These are phyloP conservation scores for Pteronotus mesoamericanus DNA, from an alignment of 2,797 vertebrate species.

Conservation along the genomic window DNA sequence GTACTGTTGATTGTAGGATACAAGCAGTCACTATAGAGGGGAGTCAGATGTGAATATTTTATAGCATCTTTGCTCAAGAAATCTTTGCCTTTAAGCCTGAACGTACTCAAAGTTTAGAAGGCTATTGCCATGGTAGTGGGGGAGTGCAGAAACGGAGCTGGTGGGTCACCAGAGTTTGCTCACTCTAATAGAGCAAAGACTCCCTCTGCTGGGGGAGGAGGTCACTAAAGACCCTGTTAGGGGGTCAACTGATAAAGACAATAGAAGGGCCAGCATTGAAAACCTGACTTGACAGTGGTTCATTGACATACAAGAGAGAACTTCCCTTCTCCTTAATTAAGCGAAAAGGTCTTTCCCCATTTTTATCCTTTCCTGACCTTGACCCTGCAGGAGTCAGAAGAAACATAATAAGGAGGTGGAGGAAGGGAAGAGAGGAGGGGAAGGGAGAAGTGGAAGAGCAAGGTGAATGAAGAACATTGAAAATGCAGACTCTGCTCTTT, in stretches of 20 bases:
- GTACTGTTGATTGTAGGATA: background rate
- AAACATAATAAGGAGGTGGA: background rate
- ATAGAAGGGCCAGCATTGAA: background rate
- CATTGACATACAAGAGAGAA: background rate
- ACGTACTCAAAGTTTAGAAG: background rate
- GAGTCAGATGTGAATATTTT: background rate
- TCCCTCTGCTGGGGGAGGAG: background rate
- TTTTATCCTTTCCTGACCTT: conserved; percentile 1
- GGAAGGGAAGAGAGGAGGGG: background rate
- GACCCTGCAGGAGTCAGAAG: background rate
- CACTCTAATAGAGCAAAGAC: background rate
- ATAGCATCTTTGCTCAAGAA: background rate
- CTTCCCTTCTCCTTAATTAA: background rate
- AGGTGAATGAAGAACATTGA: background rate
- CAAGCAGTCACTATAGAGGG: background rate
- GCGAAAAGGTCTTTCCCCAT: background rate
- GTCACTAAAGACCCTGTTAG: background rate
- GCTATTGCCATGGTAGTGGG: background rate
- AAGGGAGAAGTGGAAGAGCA: background rate
- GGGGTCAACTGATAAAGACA: background rate
- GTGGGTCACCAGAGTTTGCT: background rate
- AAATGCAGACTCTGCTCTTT: background rate
- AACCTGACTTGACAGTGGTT: background rate
- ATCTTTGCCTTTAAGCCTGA: background rate
- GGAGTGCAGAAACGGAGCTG: background rate